Evolutionary conservation across 2,113 vertebrate genomes (phyloP).

Genomic region (Lichenostomus cassidix): DNA sequence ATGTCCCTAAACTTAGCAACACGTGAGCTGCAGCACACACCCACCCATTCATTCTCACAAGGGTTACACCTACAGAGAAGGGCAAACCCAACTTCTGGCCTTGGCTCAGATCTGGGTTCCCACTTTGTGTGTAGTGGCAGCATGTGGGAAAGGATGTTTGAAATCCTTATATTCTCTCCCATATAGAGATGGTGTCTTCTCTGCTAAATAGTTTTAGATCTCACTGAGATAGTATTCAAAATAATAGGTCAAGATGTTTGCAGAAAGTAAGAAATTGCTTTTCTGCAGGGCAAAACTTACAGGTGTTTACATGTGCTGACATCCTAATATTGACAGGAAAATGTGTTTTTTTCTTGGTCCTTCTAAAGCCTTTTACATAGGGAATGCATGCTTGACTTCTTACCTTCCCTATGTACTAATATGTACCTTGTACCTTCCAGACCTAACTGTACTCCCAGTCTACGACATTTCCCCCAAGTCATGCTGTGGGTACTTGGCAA

Average conservation of each 20-base stretch:
- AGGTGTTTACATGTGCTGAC: not conserved
- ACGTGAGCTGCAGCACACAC: not conserved
- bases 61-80: not conserved
- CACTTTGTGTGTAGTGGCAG: fast-evolving
- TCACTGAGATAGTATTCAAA: not conserved
- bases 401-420: not conserved
- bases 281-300: not conserved
- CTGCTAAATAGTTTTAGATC: not conserved
- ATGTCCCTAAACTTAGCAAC: not conserved
- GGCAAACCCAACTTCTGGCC: not conserved
- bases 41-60: not conserved
- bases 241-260: not conserved
- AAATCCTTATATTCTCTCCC: not conserved
- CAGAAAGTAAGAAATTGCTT: not conserved
- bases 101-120: not conserved
- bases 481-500: not conserved
- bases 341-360: not conserved
- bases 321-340: not conserved
- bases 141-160: not conserved
- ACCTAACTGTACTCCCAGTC: not conserved
- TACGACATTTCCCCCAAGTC: not conserved
- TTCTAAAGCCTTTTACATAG: not conserved
- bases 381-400: not conserved
- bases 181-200: not conserved
- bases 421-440: not conserved